Conservation (phyloP, 2,888 invertebrate genomes). For the Chalcis sispes region DNA sequence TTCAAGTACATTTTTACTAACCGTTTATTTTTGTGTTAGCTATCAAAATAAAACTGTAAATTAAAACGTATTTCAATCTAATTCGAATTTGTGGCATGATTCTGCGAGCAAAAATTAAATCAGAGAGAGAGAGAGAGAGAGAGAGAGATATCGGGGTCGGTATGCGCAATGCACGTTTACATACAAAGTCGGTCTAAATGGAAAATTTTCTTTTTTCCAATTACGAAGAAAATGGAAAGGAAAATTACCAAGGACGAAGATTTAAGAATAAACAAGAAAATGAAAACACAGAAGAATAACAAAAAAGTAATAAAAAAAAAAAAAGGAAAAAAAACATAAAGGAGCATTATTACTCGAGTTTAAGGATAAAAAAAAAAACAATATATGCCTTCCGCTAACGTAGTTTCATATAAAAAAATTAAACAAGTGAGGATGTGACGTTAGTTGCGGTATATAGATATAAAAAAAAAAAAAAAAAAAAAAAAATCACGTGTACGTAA, state of each 20-base stretch:
- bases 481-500: constrained; percentile 28
- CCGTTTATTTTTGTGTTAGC: too few relatives aligned
- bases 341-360: constrained; percentile 37
- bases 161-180: not conserved
- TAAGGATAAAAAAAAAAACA: constrained; percentile 49
- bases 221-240: not conserved
- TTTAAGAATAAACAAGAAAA: too few relatives aligned
- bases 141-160: constrained; percentile 1
- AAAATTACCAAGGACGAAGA: too few relatives aligned
- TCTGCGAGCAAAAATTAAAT: constrained; percentile 7
- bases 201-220: not conserved
- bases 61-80: not conserved
- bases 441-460: constrained; percentile 7
- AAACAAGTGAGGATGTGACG: constrained; percentile 39
- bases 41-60: not conserved
- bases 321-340: not conserved
- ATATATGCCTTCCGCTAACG: constrained; percentile 57
- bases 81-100: constrained; percentile 41
- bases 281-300: not conserved
- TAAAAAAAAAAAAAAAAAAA: constrained; percentile 23
- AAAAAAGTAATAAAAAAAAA: not conserved
- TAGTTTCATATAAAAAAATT: constrained; percentile 53
- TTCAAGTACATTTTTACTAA: not conserved
- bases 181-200: constrained; percentile 22
- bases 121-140: not conserved